Percentiles rank a stretch among this genome's conserved stretches.
Conservation (phyloP, 2,797 vertebrate species). For the Sebastes baramenuke region DNA sequence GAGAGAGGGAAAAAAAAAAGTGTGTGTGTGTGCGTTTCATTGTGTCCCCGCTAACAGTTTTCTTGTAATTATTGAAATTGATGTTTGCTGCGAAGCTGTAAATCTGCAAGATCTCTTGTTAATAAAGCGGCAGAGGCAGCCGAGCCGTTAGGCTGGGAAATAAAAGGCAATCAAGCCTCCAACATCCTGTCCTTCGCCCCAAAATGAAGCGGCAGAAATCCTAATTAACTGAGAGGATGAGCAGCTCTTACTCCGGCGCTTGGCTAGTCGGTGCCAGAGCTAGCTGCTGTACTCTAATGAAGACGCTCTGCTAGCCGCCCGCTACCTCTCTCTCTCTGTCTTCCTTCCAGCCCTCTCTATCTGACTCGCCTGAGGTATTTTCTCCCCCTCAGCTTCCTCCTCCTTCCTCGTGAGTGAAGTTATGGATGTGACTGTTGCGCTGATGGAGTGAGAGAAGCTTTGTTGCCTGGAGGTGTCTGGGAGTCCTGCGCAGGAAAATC, state of each 20-base stretch:
- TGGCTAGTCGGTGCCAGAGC: slow-evolving; percentile 49
- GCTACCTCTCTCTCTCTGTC: slow-evolving; percentile 5
- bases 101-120: slow-evolving; percentile 81
- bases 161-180: slow-evolving; percentile 85
- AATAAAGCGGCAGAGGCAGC: slow-evolving; percentile 76
- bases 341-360: slow-evolving; percentile 48
- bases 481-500: slow-evolving; percentile 70
- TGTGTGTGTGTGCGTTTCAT: slow-evolving; percentile 40
- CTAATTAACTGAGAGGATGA: slow-evolving; percentile 83
- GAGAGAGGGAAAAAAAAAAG: neutral
- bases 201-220: slow-evolving; percentile 83
- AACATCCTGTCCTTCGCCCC: slow-evolving; percentile 76
- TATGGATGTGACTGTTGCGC: slow-evolving; percentile 68
- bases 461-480: slow-evolving; percentile 69
- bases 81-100: slow-evolving; percentile 80
- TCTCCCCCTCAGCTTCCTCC: slow-evolving; percentile 32
- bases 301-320: slow-evolving; percentile 57
- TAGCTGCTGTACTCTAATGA: slow-evolving; percentile 68
- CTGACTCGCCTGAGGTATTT: slow-evolving; percentile 57
- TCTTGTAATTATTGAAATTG: slow-evolving; percentile 84
- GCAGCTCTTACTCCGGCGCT: slow-evolving; percentile 62
- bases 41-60: slow-evolving; percentile 77
- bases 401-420: slow-evolving; percentile 59
- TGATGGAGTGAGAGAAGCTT: slow-evolving; percentile 64
- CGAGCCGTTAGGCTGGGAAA: slow-evolving; percentile 77